Percentiles rank a stretch among this genome's conserved stretches.
Evolutionary conservation across 2,888 invertebrate species (phyloP).

Genomic region (Melinaea marsaeus): DNA sequence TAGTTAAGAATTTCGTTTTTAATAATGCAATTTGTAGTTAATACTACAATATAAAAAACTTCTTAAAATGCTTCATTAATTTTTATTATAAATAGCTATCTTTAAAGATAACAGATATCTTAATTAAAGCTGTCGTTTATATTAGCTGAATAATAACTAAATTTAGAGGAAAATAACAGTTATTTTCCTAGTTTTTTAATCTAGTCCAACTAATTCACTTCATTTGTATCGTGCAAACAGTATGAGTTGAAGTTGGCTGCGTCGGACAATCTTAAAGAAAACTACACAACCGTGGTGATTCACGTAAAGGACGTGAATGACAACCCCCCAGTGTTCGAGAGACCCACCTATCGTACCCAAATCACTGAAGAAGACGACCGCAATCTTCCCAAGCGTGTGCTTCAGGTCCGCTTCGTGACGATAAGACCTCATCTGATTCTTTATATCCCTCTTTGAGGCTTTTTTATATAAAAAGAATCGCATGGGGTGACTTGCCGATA

Average conservation of each 20-base stretch:
- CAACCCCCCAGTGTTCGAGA: conserved; percentile 97
- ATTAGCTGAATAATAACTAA: neutral
- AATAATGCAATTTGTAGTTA: conserved; percentile 20
- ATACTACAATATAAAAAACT: conserved; percentile 30
- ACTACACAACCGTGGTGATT: conserved; percentile 97
- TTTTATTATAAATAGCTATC: conserved; percentile 41
- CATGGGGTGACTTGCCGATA: conserved; percentile 42
- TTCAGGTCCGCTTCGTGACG: conserved; percentile 85
- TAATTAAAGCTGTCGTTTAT: conserved; percentile 25
- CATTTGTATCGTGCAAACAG: conserved; percentile 69
- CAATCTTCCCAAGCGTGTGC: conserved; percentile 94
- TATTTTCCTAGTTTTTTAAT: conserved; percentile 11
- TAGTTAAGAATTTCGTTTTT: neutral
- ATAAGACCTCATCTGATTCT: conserved; percentile 67
- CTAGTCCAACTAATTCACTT: conserved; percentile 16
- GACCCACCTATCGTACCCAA: conserved; percentile 95
- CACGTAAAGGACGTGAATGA: conserved; percentile 99
- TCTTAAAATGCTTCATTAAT: conserved; percentile 47
- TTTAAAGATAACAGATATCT: conserved; percentile 42
- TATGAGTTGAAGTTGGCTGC: conserved; percentile 96
- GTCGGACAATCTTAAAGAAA: conserved; percentile 97
- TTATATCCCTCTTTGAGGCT: conserved; percentile 39
- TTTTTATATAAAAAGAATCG: conserved; percentile 50
- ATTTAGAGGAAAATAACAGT: conserved; percentile 7
- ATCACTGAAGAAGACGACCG: conserved; percentile 97